A percentile compares a stretch with the other conserved stretches of the same genome.
Evolutionary conservation across 2,113 vertebrate species (phyloP).

Genomic region (Neomonachus schauinslandi): DNA sequence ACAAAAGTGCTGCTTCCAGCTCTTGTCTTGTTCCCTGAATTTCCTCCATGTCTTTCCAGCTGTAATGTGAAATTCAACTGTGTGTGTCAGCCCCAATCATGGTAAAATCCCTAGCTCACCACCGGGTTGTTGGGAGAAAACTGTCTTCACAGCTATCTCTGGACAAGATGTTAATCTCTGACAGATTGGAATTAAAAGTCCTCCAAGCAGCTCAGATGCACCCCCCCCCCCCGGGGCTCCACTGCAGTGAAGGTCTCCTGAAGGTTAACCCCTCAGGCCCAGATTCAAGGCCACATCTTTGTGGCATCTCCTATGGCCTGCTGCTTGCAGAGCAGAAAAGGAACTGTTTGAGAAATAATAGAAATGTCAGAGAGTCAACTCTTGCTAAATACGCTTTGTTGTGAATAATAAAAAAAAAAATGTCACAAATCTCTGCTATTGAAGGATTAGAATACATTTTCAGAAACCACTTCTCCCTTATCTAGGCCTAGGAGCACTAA

Average conservation of each 20-base stretch:
- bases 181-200: constrained; percentile 48
- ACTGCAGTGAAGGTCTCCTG: not conserved
- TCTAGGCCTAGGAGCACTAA: not conserved
- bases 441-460: not conserved
- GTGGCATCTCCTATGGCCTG: not conserved
- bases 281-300: not conserved
- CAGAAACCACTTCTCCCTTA: not conserved
- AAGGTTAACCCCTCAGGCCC: not conserved
- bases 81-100: not conserved
- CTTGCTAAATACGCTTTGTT: not conserved
- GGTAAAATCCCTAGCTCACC: constrained; percentile 7
- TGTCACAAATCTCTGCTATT: not conserved
- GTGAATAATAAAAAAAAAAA: not conserved
- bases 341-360: not conserved
- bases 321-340: not conserved
- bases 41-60: constrained; percentile 35
- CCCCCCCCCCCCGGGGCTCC: not conserved
- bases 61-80: constrained; percentile 32
- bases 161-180: constrained; percentile 56
- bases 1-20: constrained; percentile 45
- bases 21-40: constrained; percentile 53
- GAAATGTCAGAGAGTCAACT: not conserved
- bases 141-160: constrained; percentile 48
- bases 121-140: not conserved
- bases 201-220: not conserved